Percentiles rank a stretch among this genome's conserved stretches.
Conservation (phyloP, 2,888 invertebrate species). For the Hypena proboscidalis region DNA sequence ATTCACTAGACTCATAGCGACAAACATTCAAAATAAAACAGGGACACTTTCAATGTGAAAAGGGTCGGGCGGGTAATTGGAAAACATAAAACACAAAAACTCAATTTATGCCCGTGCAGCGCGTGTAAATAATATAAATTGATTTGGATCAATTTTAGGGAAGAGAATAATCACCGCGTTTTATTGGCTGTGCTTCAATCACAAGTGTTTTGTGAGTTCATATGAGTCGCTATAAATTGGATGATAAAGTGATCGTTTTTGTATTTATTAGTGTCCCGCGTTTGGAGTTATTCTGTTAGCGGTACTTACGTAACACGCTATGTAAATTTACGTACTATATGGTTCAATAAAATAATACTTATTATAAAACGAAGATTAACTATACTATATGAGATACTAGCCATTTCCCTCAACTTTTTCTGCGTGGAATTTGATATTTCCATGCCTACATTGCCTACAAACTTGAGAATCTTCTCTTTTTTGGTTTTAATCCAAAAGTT, state of each 20-base stretch:
- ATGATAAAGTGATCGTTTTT: constrained; percentile 60
- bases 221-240: constrained; percentile 64
- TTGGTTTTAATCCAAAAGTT: no score
- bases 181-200: constrained; percentile 58
- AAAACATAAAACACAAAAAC: constrained; percentile 60
- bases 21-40: constrained; percentile 45
- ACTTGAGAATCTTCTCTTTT: no score
- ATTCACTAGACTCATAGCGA: constrained; percentile 31
- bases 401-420: no score
- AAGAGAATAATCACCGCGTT: constrained; percentile 62
- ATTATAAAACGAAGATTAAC: no score
- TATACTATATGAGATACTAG: no score
- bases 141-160: constrained; percentile 62
- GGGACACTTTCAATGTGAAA: constrained; percentile 48
- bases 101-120: constrained; percentile 55
- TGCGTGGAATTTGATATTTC: no score
- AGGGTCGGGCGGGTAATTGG: constrained; percentile 54
- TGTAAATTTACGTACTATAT: no score
- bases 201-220: constrained; percentile 62
- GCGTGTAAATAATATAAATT: constrained; percentile 59
- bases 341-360: no score
- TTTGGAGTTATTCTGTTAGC: no score
- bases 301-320: no score
- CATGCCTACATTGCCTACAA: no score
- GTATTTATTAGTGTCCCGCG: constrained; percentile 48